phyloP scores from a whole-genome alignment of 2,113 vertebrate species.

The Clarias magur region DNA sequence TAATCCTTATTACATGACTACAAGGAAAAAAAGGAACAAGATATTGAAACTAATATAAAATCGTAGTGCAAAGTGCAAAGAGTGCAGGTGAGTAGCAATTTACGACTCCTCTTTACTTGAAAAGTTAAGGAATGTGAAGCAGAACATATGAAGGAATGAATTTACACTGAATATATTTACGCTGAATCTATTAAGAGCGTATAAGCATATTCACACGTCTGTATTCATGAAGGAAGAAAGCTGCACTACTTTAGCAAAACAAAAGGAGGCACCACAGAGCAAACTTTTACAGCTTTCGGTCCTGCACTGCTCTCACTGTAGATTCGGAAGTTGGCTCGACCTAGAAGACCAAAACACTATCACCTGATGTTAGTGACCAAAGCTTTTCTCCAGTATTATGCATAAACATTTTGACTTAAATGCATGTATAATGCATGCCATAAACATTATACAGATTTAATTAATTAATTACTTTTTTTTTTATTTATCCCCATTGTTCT shows the following conservation, averaged over 20 bases:
- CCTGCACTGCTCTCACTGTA: neutral
- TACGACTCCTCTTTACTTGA: neutral
- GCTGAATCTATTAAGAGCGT: neutral
- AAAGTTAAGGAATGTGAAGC: neutral
- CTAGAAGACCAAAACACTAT: neutral
- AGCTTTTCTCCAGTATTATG: neutral
- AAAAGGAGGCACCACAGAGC: constrained; percentile 47
- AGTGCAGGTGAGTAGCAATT: neutral
- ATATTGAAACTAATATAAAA: neutral
- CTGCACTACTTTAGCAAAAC: constrained; percentile 28
- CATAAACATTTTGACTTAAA: neutral
- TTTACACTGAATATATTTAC: constrained; percentile 8
- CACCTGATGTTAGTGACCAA: neutral
- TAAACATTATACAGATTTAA: neutral
- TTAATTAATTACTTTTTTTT: neutral
- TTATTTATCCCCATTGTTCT: neutral
- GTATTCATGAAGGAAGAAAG: neutral
- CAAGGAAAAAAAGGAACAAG: neutral
- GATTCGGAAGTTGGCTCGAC: neutral
- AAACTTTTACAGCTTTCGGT: constrained; percentile 3
- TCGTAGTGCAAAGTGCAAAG: neutral
- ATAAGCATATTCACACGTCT: neutral
- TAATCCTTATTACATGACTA: neutral
- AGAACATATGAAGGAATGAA: neutral
- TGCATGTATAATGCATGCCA: neutral